Conservation (phyloP, 2,797 vertebrate species). For the Holocentrus rufus region DNA sequence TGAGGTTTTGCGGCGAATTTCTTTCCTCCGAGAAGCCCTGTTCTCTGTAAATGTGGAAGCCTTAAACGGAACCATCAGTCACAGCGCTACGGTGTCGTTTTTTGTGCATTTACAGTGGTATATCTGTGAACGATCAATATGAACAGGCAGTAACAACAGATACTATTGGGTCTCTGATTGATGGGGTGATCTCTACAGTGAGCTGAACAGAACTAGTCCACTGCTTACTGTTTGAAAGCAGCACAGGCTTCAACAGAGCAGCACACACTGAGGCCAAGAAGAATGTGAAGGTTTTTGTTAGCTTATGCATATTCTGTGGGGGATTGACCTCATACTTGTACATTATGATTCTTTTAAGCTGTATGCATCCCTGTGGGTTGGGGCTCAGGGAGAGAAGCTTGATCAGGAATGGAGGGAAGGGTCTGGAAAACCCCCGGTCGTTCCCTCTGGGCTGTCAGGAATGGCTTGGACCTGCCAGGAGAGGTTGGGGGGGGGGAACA, state of each 20-base stretch:
- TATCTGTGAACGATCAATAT: conserved; percentile 22
- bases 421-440: conserved; percentile 76
- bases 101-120: conserved; percentile 5
- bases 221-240: conserved; percentile 20
- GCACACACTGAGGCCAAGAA: background rate
- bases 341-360: conserved; percentile 28
- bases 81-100: conserved; percentile 17
- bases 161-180: background rate
- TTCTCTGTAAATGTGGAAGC: conserved; percentile 14
- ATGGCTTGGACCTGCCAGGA: conserved; percentile 77
- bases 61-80: background rate
- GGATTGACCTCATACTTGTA: conserved; percentile 10
- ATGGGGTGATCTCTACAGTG: background rate
- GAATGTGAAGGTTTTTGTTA: conserved; percentile 1
- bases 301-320: conserved; percentile 3
- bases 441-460: conserved; percentile 73
- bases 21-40: background rate
- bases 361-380: conserved; percentile 20
- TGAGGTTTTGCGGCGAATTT: conserved; percentile 28
- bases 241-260: background rate
- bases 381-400: conserved; percentile 13
- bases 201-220: background rate
- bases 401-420: conserved; percentile 44
- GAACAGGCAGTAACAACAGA: background rate
- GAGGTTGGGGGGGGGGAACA: conserved; percentile 62